phyloP scores from a whole-genome alignment of 2,113 vertebrate species.

The Sterna hirundo region DNA sequence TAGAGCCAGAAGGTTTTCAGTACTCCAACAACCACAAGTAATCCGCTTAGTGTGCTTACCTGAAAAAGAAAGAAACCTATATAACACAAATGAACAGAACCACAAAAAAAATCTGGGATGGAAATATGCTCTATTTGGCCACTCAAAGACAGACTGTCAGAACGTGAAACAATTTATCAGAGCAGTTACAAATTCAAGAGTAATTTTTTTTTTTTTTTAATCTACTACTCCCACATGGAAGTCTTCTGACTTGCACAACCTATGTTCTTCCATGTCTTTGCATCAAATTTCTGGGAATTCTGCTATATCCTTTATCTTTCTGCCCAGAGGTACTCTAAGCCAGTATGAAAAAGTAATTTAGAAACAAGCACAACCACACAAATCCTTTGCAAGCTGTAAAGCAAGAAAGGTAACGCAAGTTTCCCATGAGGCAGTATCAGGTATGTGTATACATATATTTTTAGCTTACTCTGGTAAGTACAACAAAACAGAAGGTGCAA shows the following conservation, averaged over 20 bases:
- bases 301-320: background rate
- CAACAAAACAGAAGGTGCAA: background rate
- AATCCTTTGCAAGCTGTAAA: background rate
- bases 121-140: background rate
- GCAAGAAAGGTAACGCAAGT: background rate
- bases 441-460: too few species aligned
- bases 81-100: background rate
- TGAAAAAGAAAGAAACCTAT: slow-evolving; percentile 63
- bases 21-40: slow-evolving; percentile 95
- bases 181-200: background rate
- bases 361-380: background rate
- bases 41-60: slow-evolving; percentile 95
- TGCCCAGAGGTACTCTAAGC: background rate
- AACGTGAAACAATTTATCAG: background rate
- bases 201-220: background rate
- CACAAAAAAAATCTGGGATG: background rate
- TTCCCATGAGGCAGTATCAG: background rate
- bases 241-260: background rate
- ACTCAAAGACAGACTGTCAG: background rate
- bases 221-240: background rate
- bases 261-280: background rate
- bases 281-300: background rate
- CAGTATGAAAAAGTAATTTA: background rate
- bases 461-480: background rate
- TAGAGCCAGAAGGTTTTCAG: slow-evolving; percentile 90